Conservation (phyloP, 2,888 invertebrate species). For the Nemotelus nigrinus region DNA sequence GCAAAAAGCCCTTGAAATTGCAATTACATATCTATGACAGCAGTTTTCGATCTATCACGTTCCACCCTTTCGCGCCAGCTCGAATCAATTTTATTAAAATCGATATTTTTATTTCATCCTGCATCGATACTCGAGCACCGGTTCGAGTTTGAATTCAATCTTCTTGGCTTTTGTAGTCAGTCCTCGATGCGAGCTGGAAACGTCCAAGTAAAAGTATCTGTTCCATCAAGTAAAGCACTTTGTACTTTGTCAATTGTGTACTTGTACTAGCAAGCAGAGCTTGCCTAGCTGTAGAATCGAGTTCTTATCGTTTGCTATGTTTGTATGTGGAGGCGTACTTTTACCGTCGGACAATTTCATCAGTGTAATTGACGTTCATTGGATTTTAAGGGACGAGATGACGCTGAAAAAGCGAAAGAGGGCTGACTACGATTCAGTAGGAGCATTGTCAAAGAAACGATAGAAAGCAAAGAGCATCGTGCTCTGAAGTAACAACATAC, state of each 20-base stretch:
- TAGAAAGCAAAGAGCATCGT: not conserved
- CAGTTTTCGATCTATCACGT: too few species aligned
- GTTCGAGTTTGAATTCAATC: not conserved
- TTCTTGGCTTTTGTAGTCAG: not conserved
- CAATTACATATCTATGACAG: too few species aligned
- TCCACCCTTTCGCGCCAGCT: too few species aligned
- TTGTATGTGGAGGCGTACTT: constrained; percentile 12
- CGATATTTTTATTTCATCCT: constrained; percentile 21
- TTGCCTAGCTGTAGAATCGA: not conserved
- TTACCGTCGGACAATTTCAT: constrained; percentile 20
- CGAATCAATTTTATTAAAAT: constrained; percentile 15
- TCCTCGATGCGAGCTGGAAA: not conserved
- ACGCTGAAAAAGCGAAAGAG: constrained; percentile 1
- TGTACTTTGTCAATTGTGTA: not conserved
- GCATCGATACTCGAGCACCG: not conserved
- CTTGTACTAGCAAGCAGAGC: not conserved
- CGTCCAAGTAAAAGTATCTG: constrained; percentile 12
- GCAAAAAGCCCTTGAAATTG: too few species aligned
- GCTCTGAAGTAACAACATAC: not conserved
- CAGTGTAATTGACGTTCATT: constrained; percentile 32
- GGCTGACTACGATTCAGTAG: not conserved
- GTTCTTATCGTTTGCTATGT: not conserved
- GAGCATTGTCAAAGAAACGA: not conserved
- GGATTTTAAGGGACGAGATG: constrained; percentile 10
- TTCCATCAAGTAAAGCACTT: not conserved